Conservation (phyloP, 1,140 invertebrate species). For the Drosophila rufa region DNA sequence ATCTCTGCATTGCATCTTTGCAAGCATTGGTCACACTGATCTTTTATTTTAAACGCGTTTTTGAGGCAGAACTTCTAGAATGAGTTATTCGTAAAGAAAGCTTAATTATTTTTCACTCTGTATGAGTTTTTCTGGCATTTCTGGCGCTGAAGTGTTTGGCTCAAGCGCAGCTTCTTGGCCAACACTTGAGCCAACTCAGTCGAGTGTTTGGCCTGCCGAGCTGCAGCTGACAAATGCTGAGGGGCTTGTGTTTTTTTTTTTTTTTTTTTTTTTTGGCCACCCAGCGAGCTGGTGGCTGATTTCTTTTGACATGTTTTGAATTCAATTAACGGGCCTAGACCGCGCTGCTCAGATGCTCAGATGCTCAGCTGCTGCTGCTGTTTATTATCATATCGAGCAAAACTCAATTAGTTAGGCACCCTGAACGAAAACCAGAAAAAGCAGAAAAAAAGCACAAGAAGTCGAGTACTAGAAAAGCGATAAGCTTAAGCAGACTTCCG, state of each 20-base stretch:
- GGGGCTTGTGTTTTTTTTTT: slow-evolving; percentile 1
- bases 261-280: slow-evolving; percentile 50
- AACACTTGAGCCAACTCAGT: slow-evolving; percentile 54
- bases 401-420: slow-evolving; percentile 73
- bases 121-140: slow-evolving; percentile 12
- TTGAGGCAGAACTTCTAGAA: no score
- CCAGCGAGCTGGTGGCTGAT: slow-evolving; percentile 62
- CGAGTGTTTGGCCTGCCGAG: slow-evolving; percentile 67
- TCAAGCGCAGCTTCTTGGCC: slow-evolving; percentile 72
- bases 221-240: slow-evolving; percentile 42
- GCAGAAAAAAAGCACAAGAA: not conserved
- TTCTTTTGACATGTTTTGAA: slow-evolving; percentile 82
- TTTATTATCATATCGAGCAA: slow-evolving; percentile 77
- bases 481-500: slow-evolving; percentile 84
- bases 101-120: not conserved
- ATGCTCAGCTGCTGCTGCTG: slow-evolving; percentile 23
- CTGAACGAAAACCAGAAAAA: not conserved
- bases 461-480: slow-evolving; percentile 28
- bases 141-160: slow-evolving; percentile 51
- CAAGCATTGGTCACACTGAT: not conserved
- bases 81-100: no score
- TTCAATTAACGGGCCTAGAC: slow-evolving; percentile 71
- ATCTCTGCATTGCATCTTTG: not conserved
- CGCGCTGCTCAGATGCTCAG: slow-evolving; percentile 6
- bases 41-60: no score